phyloP scores from a whole-genome alignment of 2,888 invertebrate species.

The Acleris cristana region DNA sequence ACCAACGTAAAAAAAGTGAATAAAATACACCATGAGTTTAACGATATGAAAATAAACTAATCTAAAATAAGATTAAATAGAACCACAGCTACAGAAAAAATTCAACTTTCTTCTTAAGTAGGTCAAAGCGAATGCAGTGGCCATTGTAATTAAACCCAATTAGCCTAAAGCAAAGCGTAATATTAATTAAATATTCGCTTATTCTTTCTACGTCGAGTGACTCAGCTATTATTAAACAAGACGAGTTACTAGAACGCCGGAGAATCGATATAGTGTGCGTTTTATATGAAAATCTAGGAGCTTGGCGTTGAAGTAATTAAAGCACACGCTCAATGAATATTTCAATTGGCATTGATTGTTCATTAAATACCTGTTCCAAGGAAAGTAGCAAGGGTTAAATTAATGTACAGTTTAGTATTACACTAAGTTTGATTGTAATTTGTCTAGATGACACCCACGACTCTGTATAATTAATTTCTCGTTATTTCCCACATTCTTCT shows the following conservation, averaged over 20 bases:
- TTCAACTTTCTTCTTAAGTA: background rate
- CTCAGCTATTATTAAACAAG: background rate
- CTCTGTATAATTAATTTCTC: too few relatives aligned
- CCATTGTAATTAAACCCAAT: slow-evolving; percentile 15
- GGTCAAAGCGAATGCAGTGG: background rate
- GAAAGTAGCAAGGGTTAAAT: slow-evolving; percentile 12
- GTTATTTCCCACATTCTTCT: too few relatives aligned
- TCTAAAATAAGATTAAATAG: too few relatives aligned
- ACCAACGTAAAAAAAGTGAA: too few relatives aligned
- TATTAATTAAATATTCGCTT: slow-evolving; percentile 9
- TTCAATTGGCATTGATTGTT: slow-evolving; percentile 10
- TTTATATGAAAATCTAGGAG: too few relatives aligned
- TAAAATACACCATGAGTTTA: too few relatives aligned
- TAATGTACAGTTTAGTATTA: slow-evolving; percentile 19
- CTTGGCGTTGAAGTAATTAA: background rate
- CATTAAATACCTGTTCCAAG: slow-evolving; percentile 8
- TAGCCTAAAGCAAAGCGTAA: slow-evolving; percentile 11
- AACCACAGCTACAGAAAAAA: too few relatives aligned
- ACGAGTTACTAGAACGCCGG: too few relatives aligned
- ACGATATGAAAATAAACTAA: too few relatives aligned
- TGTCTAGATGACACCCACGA: too few relatives aligned
- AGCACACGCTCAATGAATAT: slow-evolving; percentile 18
- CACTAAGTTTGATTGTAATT: background rate
- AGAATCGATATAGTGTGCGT: too few relatives aligned
- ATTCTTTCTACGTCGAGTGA: slow-evolving; percentile 2